Conservation (phyloP, 2,113 vertebrate genomes). For the Cynopterus brachyotis region DNA sequence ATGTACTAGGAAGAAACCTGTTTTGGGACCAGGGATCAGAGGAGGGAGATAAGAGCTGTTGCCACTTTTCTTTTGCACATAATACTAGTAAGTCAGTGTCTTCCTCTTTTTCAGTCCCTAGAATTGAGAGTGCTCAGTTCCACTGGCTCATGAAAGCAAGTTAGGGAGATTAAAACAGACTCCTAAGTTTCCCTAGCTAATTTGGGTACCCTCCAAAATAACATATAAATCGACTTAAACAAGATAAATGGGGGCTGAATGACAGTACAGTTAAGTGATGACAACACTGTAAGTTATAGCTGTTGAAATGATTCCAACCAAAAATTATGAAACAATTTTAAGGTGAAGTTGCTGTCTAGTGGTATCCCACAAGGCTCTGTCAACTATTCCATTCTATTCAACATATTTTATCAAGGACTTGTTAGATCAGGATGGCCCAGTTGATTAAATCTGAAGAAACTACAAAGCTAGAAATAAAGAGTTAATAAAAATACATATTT, state of each 20-base stretch:
- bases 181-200: background rate
- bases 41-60: background rate
- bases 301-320: background rate
- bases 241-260: background rate
- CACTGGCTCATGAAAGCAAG: background rate
- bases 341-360: background rate
- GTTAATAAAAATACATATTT: background rate
- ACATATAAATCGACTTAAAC: background rate
- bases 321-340: background rate
- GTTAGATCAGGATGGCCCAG: background rate
- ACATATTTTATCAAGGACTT: background rate
- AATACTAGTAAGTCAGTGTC: background rate
- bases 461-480: background rate
- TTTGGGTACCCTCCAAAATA: background rate
- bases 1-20: background rate
- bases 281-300: background rate
- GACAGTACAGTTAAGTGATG: background rate
- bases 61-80: background rate
- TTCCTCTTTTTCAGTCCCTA: background rate
- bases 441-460: conserved; percentile 27
- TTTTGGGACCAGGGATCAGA: background rate
- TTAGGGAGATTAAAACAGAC: background rate
- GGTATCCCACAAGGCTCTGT: background rate
- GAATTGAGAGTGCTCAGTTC: background rate
- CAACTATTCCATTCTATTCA: background rate